Base-by-base conservation (phyloP, 2,888 invertebrate species). In the Trachelus troglodyta region DNA sequence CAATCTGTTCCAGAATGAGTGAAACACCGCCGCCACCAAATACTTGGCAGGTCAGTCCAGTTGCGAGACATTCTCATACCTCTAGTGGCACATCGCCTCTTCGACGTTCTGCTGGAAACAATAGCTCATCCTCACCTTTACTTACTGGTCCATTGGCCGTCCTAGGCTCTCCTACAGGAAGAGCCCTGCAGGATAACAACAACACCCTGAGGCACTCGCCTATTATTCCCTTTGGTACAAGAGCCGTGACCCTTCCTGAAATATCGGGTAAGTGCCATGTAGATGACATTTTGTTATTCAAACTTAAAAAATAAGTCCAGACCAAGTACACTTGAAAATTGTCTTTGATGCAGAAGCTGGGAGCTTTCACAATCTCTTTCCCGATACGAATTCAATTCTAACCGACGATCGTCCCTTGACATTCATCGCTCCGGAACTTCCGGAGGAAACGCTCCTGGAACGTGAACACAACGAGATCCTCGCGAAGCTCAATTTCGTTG, bases 391-490 rank as follows among this genome's bases (percentile, higher is more conserved):
- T 77, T 76, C 83, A n/a, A 85, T 86, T 30, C 79, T 83, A 11
- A 81, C 86, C 23, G 92, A 92, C 56, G 90, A 92, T 68, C 92
- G 93, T 82, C 94, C 95, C 33, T 92, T 95, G 82, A 94, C 94
- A 85, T 97, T 97, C 92, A 95, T 97, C 89, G 96, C 98, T 31
- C 98, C 98, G 23, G 98, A 98, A 91, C 93, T 99, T 87, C 97
- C 98, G 77, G 98, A 98, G 92, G 99, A 99, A 92, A 98, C 98
- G 30, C 94, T 99, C 75, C 94, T 99, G 88, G 98, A 98, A 95
- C 96, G 97, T 90, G 98, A 98, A 92, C 98, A 99, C 93, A 98
- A 98, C 93, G 98, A 98, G 92, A 98, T 98, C 74, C 94, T 99
- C 92, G 98, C 98, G 33, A 99, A 99, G 92, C 93, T 99, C 85